Base-by-base conservation (phyloP, 2,113 vertebrate species). In the Podarcis muralis region DNA sequence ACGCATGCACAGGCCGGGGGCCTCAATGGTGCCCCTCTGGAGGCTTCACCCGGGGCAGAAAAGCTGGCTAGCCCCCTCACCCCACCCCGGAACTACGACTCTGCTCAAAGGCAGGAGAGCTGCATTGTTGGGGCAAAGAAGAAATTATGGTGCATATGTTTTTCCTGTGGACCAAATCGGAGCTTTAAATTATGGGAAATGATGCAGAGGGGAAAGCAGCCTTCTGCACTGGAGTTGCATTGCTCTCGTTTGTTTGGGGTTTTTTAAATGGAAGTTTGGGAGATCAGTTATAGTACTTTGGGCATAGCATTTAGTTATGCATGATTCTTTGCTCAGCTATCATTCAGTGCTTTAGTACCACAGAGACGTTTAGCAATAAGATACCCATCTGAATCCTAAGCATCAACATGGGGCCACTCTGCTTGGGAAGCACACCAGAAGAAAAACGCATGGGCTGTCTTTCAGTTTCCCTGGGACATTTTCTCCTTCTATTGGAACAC, bases 391-490 rank as follows among this genome's bases (percentile, higher is more conserved):
- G 48, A 48, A 48, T 48, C 48, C 48, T 48, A 48, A 48, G 48
- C 48, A 48, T 12, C 48, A 48, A 48, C 48, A 11, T 48, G 48
- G 48, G 48, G 12, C 48, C 48, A 48, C 48, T 48, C 48, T 48
- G 48, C 48, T 48, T 48, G 1, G 69, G 62, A 82, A 89, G 68
- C 0, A 3, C 1, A 0, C 72, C 68, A 48, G 81, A 79, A n/a
- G 20, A 68, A 76, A 0, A 0, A 23, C 5, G 83, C 37, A n/a
- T 30, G 77, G 81, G 7, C 20, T 2, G n/a, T 9, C 48, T 59
- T 81, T 66, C 62, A 23, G 16, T 65, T 25, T 81, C 22, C 32
- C 11, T 4, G 16, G 4, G 6, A 35, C 8, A 65, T 5, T 11
- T 81, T 81, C 22, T 35, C 13, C 79, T 81, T 35, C 8, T 16